A percentile compares a stretch with the other conserved stretches of the same genome.
These are phyloP conservation scores for Poeciliopsis prolifica DNA, from an alignment of 2,113 vertebrate genomes.

Conservation along the genomic window DNA sequence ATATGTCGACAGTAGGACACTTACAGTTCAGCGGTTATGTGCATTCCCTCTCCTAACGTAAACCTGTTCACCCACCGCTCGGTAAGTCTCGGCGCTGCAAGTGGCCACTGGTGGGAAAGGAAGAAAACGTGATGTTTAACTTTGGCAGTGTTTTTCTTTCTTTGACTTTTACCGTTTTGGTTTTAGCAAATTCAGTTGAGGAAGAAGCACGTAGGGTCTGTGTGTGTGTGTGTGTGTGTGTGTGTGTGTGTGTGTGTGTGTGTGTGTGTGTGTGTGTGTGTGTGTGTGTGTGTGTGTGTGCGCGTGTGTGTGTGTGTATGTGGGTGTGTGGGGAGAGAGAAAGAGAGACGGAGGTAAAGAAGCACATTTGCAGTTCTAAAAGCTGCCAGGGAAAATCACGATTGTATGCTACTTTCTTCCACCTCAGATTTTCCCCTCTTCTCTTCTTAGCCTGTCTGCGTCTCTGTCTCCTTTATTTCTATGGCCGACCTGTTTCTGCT, in stretches of 20 bases:
- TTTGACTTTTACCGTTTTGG: conserved; percentile 60
- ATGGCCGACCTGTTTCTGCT: conserved; percentile 68
- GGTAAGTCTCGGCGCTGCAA: conserved; percentile 46
- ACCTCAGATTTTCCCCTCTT: conserved; percentile 71
- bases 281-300: conserved; percentile 12
- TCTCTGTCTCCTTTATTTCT: conserved; percentile 55
- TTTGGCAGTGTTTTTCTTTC: conserved; percentile 61
- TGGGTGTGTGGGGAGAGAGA: conserved; percentile 30
- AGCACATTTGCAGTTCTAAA: conserved; percentile 20
- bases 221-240: conserved; percentile 11
- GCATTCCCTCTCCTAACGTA: conserved; percentile 66
- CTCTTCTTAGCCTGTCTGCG: conserved; percentile 48
- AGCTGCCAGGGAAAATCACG: conserved; percentile 67
- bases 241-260: background rate
- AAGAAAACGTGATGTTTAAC: conserved; percentile 64
- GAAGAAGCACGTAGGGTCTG: conserved; percentile 29
- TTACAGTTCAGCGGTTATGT: conserved; percentile 70
- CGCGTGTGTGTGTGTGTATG: conserved; percentile 15
- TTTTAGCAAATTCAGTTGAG: conserved; percentile 49
- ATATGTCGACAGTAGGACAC: conserved; percentile 65
- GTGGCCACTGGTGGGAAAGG: conserved; percentile 45
- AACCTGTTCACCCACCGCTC: conserved; percentile 60
- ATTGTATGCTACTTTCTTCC: conserved; percentile 60
- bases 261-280: conserved; percentile 1
- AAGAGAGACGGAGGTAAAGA: conserved; percentile 33